Evolutionary conservation across 2,888 invertebrate genomes (phyloP), one percentile per base, ranked within the genome.

Genomic region (Cantharis rufa): DNA sequence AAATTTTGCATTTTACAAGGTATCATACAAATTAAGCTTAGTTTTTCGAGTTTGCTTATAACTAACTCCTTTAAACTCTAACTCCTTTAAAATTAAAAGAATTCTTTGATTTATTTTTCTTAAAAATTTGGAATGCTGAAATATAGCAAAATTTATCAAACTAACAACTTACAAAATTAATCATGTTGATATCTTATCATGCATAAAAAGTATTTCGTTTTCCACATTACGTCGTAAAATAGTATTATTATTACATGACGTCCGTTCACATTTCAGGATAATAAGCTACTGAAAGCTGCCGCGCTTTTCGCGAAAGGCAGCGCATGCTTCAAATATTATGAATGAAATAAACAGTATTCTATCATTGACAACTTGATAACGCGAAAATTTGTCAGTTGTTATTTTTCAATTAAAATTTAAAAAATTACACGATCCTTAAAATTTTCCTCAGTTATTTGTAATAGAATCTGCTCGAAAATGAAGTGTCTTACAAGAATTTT

Each of bases 251-350:
- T 66, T 66, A 66, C 21, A 69, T 69, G 15, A 70, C 70, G 48
- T 70, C 70, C 61, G 32, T 48, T 48, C 70, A 48, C 61, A 70
- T 70, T 70, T 70, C 70, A 61, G 13, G 70, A 70, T 70, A 70
- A 18, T 48, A 18, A 48, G 16, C 15, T 18, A 70, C 70, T 70
- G 70, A 48, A 48, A 70, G 32, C 32, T 70, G 70, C 32, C 70
- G 70, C 70, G 70, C 70, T 70, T 70, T 70, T 70, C 70, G n/a
- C 13, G 15, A n/a, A 11, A 61, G 61, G 48, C 48, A 32, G 70
- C 70, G 70, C 70, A 70, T 70, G 70, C 70, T 70, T 70, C 18
- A 16, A 70, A 48, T 70, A n/a, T 70, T 48, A 48, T 70, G 70
- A 70, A 70, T 70, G 70, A 70, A 70, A 32, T 70, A 69, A 66